A percentile compares a stretch with the other conserved stretches of the same genome.
Conservation (phyloP, 1,140 invertebrate genomes). For the Drosophila willistoni region DNA sequence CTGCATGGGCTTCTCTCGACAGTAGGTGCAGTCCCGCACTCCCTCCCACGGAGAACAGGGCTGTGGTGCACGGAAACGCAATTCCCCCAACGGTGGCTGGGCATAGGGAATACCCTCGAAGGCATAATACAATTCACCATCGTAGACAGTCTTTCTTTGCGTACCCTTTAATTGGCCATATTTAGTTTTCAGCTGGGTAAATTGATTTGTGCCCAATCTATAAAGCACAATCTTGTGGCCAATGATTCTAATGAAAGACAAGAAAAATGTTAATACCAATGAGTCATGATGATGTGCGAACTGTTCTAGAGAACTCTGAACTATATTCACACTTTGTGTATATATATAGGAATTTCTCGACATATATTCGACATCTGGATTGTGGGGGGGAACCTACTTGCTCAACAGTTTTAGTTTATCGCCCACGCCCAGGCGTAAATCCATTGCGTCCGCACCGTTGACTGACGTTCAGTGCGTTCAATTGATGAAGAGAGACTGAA, state of each 20-base stretch:
- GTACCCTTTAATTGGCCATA: slow-evolving; percentile 65
- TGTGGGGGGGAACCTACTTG: slow-evolving; percentile 48
- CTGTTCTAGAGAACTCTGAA: neutral
- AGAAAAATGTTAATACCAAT: neutral
- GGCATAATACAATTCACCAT: slow-evolving; percentile 67
- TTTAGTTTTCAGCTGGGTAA: slow-evolving; percentile 46
- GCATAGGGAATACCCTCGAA: slow-evolving; percentile 87
- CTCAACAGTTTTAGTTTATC: slow-evolving; percentile 59
- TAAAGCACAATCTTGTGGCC: slow-evolving; percentile 65
- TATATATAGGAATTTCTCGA: neutral
- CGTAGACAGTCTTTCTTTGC: slow-evolving; percentile 63
- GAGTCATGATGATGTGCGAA: slow-evolving; percentile 24
- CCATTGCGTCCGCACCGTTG: slow-evolving; percentile 42
- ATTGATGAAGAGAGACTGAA: slow-evolving; percentile 61
- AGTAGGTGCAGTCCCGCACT: slow-evolving; percentile 82
- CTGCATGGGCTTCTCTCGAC: slow-evolving; percentile 60
- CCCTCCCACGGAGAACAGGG: slow-evolving; percentile 84
- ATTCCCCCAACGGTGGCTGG: slow-evolving; percentile 86
- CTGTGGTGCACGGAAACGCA: slow-evolving; percentile 86
- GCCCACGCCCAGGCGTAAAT: slow-evolving; percentile 50
- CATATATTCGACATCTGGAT: slow-evolving; percentile 5
- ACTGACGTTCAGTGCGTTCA: slow-evolving; percentile 57
- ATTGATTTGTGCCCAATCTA: slow-evolving; percentile 52
- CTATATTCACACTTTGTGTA: neutral
- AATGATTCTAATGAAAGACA: slow-evolving; percentile 35